Conservation (phyloP, 2,113 vertebrate genomes). For the Saimiri boliviensis region DNA sequence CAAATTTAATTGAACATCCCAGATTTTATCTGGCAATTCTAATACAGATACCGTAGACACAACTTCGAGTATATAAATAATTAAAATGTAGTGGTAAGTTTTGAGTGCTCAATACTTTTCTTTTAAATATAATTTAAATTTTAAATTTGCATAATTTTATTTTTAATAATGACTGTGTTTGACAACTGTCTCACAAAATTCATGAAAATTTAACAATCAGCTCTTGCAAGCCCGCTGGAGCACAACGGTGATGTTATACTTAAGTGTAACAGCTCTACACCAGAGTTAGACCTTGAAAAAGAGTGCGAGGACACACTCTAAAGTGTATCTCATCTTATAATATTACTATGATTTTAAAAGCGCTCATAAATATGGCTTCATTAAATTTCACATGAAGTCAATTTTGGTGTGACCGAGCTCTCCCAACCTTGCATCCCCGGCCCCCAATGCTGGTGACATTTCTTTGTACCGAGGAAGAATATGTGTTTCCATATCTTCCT, state of each 20-base stretch:
- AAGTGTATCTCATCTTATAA: not conserved
- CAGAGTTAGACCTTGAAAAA: not conserved
- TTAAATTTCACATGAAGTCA: not conserved
- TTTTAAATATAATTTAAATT: constrained; percentile 14
- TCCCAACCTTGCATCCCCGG: not conserved
- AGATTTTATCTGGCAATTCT: not conserved
- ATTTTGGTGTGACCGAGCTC: not conserved
- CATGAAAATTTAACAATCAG: not conserved
- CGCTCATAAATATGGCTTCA: not conserved
- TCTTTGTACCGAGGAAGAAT: not conserved
- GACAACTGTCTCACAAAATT: not conserved
- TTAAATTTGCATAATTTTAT: constrained; percentile 9
- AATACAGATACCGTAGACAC: not conserved
- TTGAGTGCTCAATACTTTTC: not conserved
- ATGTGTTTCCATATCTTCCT: not conserved
- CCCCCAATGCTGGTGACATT: not conserved
- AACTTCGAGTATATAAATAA: not conserved
- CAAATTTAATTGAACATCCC: not conserved
- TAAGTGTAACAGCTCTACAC: not conserved
- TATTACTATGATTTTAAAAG: not conserved
- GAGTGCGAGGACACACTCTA: not conserved
- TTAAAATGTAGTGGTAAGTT: not conserved
- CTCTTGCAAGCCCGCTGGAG: not conserved
- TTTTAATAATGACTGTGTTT: constrained; percentile 4
- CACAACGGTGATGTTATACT: not conserved